Evolutionary conservation across 2,113 vertebrate genomes (phyloP), one percentile per base, ranked within the genome.

Genomic region (Coryphaenoides rupestris): DNA sequence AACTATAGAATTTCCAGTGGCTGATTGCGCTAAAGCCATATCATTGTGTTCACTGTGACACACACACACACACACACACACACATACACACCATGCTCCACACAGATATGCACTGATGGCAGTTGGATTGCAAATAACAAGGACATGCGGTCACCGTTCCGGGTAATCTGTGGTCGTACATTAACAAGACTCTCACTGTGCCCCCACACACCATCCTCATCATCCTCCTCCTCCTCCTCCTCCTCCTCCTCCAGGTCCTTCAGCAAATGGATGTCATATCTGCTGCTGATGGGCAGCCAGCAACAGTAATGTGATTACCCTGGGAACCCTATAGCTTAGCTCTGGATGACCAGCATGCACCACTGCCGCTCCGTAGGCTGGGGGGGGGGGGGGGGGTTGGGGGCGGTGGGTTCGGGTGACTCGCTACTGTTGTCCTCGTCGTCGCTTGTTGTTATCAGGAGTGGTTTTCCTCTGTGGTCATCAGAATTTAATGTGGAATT

Each of bases 91-190:
- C 22, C 1, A 2, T 40, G 50, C 65, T 71, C 7, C 47, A 67
- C 17, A 26, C 28, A 24, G 33, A 40, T 12, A 40, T 40, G 33
- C 10, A 60, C 47, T 49, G 26, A 68, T 46, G 69, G 56, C 19
- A 2, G 45, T 46, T 23, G 19, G 67, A 72, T 72, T 61, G 1
- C 24, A 67, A 75, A 40, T 75, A 77, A 76, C 69, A 66, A 23
- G 69, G 68, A 75, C 68, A 70, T 23, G 60, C 0, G 2, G 5
- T 67, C 52, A 19, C 55, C 26, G 63, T 64, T 69, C 1, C 60
- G 60, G 65, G 65, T 63, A 69, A 50, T 81, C 78, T 78, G 77
- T 77, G 72, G 66, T 66, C 67, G 62, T 79, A 76, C 69, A 62
- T 64, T n/a, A 22, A 45, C 56, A 23, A 28, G 47, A 16, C 49